Base-by-base conservation (phyloP, 2,888 invertebrate species). In the Podotricha telesiphe region DNA sequence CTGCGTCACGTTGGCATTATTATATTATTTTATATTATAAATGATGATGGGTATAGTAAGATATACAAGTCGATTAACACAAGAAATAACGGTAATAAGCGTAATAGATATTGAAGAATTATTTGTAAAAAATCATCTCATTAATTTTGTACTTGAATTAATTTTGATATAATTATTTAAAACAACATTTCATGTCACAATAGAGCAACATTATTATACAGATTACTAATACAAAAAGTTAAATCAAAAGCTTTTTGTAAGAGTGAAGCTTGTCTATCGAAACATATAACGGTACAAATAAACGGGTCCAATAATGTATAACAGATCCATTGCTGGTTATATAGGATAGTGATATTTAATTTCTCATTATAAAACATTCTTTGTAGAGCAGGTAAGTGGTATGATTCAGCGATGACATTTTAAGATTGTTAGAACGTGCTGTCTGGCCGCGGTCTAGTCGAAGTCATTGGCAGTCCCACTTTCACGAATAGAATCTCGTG, bases 371-470 rank as follows among this genome's bases (percentile, higher is more conserved):
- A 17, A 59, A 45, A 17, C n/a, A n/a, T 17, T n/a, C 59, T 3
- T 28, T 59, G 22, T 22, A 59, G n/a, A 10, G 10, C 0, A n/a
- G 17, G 2, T 11, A 28, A 2, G 11, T 55, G 17, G 17, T 6
- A 28, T 62, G 19, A 34, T n/a, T 19, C 20, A 65, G 15, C 11
- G 11, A 47, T 22, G 37, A 19, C 20, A 53, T 45, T 47, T 42
- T 8, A 19, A 47, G 45, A 45, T 45, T 37, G 47, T 28, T 40
- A 15, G 50, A 48, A 34, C 50, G 11, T 13, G 72, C 77, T 76
- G 91, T 91, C 91, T 91, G 83, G 84, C 79, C 80, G 75, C 84
- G 80, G 92, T 92, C 92, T 92, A 89, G 91, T 85, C 88, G 80
- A 67, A 88, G 86, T 84, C 87, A 85, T 82, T 82, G 87, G 79